Evolutionary conservation across 2,113 vertebrate species (phyloP), one percentile per base, ranked within the genome.

Genomic region (Cebidichthys violaceus): DNA sequence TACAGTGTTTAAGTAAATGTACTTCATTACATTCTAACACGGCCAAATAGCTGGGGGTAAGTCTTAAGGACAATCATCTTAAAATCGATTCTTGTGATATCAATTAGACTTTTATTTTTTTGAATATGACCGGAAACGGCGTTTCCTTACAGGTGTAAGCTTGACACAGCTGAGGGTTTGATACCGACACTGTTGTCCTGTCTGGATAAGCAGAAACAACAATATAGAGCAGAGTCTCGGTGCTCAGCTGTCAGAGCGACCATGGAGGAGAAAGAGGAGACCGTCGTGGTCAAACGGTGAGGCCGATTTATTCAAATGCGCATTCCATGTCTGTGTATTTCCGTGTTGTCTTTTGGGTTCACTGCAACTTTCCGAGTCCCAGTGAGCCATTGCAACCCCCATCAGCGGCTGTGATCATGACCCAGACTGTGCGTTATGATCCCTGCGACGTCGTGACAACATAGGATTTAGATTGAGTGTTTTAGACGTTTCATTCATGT

Each of bases 251-350:
- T 71, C 45, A 1, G 79, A 3, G 22, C 10, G 7, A 71, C 75
- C 66, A 90, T 90, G 89, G 74, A 87, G 62, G 67, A 78, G 50
- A 68, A 73, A 13, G 70, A 61, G 17, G 73, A 52, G 43, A 14
- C 7, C 0, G 50, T 24, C 15, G 0, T 37, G 9, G 73, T 73
- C n/a, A 85, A 70, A 81, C 73, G 87, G 89, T 90, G 9, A 61
- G 86, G 13, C 0, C 1, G 0, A 2, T 13, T 9, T 3, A 50
- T 29, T 17, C 0, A 9, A 6, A 7, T 14, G 11, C 9, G 3
- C 2, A 1, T n/a, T 27, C 3, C 2, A 2, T 10, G 29, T 9
- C n/a, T 33, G 27, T 35, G 55, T 57, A 15, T 14, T 45, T 22
- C 14, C 0, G 8, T 15, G 37, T 29, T 29, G 18, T 11, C 9